A percentile compares a stretch with the other conserved stretches of the same genome.
Conservation (phyloP, 1,140 invertebrate genomes). For the Aphaenogaster rudis region DNA sequence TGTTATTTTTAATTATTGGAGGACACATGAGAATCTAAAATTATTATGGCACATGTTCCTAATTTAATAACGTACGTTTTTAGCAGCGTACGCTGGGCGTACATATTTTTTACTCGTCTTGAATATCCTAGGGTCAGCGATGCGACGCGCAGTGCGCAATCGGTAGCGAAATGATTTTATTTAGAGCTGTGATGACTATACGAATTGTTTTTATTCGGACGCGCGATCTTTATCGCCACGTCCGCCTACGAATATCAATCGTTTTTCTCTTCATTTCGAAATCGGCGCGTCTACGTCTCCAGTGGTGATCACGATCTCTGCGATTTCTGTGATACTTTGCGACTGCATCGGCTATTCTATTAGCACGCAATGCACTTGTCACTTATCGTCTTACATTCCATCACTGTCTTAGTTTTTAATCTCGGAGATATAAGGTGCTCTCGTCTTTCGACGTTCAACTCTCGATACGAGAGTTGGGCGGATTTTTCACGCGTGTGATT, state of each 20-base stretch:
- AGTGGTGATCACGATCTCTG: conserved; percentile 19
- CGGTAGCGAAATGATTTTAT: conserved; percentile 12
- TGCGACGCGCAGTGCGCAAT: conserved; percentile 3
- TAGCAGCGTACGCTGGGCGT: conserved; percentile 1
- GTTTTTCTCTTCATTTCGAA: not conserved
- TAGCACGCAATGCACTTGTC: conserved; percentile 34
- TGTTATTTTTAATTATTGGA: conserved; percentile 1
- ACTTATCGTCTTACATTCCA: conserved; percentile 58
- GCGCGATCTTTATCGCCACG: conserved; percentile 4
- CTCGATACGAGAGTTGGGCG: not conserved
- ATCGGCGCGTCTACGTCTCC: conserved; percentile 27
- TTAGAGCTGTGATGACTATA: conserved; percentile 31
- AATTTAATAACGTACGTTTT: not conserved
- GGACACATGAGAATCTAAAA: conserved; percentile 13
- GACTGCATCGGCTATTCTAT: conserved; percentile 10
- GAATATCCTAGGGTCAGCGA: not conserved
- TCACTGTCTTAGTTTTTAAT: conserved; percentile 54
- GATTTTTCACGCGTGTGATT: conserved; percentile 37
- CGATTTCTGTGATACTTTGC: conserved; percentile 59
- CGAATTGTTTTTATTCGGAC: conserved; percentile 29
- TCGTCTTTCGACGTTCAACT: not conserved
- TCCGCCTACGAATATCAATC: not conserved
- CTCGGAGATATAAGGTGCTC: not conserved
- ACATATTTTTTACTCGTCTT: not conserved
- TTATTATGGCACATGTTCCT: not conserved